These are phyloP conservation scores for Cheilosia vulpina DNA, from an alignment of 2,888 invertebrate species.

Conservation along the genomic window DNA sequence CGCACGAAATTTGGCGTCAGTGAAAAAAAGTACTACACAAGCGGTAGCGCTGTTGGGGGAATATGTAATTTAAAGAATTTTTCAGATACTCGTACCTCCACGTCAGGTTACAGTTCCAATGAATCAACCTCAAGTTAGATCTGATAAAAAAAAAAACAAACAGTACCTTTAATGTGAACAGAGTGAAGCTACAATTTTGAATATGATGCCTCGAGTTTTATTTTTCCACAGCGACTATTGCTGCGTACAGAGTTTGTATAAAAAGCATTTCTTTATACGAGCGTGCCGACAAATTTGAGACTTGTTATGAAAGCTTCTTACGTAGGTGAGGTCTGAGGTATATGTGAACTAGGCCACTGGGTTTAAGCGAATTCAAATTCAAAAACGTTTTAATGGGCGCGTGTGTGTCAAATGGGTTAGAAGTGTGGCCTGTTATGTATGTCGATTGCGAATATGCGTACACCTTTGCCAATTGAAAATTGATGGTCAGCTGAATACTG, in stretches of 20 bases:
- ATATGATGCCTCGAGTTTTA: neutral
- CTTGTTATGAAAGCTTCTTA: neutral
- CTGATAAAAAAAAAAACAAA: conserved; percentile 4
- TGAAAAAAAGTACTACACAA: conserved; percentile 9
- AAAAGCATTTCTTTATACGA: neutral
- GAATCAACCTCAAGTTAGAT: conserved; percentile 15
- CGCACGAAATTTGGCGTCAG: conserved; percentile 49
- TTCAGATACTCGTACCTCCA: conserved; percentile 3
- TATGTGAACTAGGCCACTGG: neutral
- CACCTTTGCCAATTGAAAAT: too few relatives aligned
- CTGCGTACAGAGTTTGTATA: neutral
- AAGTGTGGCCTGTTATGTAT: too few relatives aligned
- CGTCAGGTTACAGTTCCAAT: conserved; percentile 26
- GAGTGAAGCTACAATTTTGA: neutral
- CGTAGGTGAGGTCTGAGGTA: neutral
- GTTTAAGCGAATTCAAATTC: neutral
- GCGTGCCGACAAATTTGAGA: conserved; percentile 7
- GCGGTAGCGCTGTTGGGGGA: conserved; percentile 18
- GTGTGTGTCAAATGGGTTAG: neutral
- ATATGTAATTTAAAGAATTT: conserved; percentile 40
- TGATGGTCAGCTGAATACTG: too few relatives aligned
- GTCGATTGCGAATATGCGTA: too few relatives aligned
- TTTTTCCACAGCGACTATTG: neutral
- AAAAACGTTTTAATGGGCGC: neutral
- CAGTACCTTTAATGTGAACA: neutral